Conservation (phyloP, 1,140 invertebrate genomes). For the Eciton burchellii region DNA sequence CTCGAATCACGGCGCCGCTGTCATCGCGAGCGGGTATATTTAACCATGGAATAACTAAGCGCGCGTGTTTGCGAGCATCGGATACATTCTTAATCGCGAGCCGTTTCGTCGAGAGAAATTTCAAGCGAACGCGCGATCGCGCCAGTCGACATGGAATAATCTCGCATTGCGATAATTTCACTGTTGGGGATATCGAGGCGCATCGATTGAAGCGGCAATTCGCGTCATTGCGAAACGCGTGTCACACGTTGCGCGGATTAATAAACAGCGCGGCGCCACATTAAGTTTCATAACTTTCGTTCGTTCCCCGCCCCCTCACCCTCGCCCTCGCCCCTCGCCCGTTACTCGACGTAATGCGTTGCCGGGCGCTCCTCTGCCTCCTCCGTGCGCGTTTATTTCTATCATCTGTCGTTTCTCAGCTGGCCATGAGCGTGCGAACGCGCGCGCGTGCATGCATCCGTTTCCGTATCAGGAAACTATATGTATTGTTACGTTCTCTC, state of each 20-base stretch:
- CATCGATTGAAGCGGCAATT: background rate
- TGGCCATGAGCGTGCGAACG: background rate
- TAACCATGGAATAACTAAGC: background rate
- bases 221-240: background rate
- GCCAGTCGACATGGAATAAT: slow-evolving; percentile 6
- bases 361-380: background rate
- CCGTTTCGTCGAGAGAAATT: background rate
- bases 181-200: background rate
- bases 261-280: slow-evolving; percentile 17
- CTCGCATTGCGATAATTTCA: background rate
- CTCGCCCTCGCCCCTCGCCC: no score
- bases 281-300: slow-evolving; percentile 39
- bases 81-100: slow-evolving; percentile 2
- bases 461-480: slow-evolving; percentile 34
- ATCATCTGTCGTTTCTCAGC: slow-evolving; percentile 49
- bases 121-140: background rate
- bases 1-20: background rate
- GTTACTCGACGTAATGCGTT: slow-evolving; percentile 8
- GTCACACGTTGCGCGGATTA: background rate
- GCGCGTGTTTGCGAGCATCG: background rate
- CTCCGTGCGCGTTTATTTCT: slow-evolving; percentile 34
- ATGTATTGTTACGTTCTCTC: slow-evolving; percentile 30
- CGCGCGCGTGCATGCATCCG: background rate
- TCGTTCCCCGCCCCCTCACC: background rate
- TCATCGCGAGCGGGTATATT: background rate